A percentile compares a stretch with the other conserved stretches of the same genome.
Conservation (phyloP, 2,797 vertebrate species). For the Pseudocheirus occidentalis region DNA sequence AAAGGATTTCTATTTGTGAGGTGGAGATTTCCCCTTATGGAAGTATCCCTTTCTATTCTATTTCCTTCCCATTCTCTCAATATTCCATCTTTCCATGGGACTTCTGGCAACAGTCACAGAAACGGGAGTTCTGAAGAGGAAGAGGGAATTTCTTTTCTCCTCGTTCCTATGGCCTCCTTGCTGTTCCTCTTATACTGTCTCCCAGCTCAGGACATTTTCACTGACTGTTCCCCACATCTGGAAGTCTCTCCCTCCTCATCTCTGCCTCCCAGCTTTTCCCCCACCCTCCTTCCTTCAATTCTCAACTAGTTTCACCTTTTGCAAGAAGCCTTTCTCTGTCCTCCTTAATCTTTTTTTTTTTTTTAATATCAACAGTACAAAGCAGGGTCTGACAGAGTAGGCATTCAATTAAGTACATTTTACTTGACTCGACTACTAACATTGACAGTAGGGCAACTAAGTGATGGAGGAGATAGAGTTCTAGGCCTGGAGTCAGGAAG, state of each 20-base stretch:
- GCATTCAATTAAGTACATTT: not conserved
- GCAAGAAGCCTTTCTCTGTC: not conserved
- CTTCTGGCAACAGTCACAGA: constrained; percentile 48
- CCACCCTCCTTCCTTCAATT: not conserved
- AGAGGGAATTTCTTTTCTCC: constrained; percentile 13
- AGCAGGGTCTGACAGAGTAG: not conserved
- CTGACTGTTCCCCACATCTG: not conserved
- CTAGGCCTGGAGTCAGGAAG: not conserved
- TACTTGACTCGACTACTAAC: not conserved
- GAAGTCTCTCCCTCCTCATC: not conserved
- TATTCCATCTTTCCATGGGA: constrained; percentile 65
- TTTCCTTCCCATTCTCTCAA: constrained; percentile 62
- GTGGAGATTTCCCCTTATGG: not conserved
- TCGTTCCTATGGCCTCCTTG: constrained; percentile 30
- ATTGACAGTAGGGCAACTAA: not conserved
- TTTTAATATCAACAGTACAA: not conserved
- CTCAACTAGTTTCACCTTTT: constrained; percentile 24
- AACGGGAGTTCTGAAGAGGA: constrained; percentile 51
- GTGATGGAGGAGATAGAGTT: not conserved
- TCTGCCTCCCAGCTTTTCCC: not conserved
- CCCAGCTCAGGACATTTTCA: constrained; percentile 7
- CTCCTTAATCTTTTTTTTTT: not conserved
- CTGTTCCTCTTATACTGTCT: not conserved
- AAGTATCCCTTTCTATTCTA: constrained; percentile 54
- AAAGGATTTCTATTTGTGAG: constrained; percentile 59